phyloP scores from a whole-genome alignment of 2,888 invertebrate genomes.

The Callimorpha dominula region DNA sequence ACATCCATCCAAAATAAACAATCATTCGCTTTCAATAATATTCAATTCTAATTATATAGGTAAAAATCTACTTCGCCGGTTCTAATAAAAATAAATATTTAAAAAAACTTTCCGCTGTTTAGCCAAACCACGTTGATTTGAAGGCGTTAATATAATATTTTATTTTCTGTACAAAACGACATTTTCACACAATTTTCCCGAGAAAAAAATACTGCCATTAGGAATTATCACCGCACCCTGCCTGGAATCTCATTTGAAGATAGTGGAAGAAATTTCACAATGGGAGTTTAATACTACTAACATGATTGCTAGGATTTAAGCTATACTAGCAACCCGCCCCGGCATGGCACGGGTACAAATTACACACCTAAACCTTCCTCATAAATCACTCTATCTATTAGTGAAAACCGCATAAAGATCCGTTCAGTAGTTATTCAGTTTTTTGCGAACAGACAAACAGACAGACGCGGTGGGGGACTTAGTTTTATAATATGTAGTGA shows the following conservation, averaged over 20 bases:
- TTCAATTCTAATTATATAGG: neutral
- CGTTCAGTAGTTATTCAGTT: too few relatives aligned
- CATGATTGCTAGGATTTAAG: neutral
- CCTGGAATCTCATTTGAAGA: neutral
- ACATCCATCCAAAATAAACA: constrained; percentile 15
- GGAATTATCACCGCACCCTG: neutral
- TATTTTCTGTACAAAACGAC: neutral
- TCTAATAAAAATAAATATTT: constrained; percentile 1
- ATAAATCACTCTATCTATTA: too few relatives aligned
- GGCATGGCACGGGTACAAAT: too few relatives aligned
- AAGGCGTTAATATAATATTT: neutral
- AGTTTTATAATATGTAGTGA: too few relatives aligned
- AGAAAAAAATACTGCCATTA: neutral
- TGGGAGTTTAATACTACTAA: neutral
- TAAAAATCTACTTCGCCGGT: constrained; percentile 6
- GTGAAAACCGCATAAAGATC: too few relatives aligned
- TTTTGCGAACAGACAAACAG: too few relatives aligned
- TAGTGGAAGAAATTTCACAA: neutral
- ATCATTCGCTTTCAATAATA: neutral
- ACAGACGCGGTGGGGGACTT: too few relatives aligned
- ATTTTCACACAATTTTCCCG: neutral
- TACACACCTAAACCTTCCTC: too few relatives aligned
- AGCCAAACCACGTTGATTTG: too few relatives aligned
- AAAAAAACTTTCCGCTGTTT: neutral
- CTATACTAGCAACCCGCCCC: too few relatives aligned